These are phyloP conservation scores for Portevinia maculata DNA, from an alignment of 2,888 invertebrate genomes.

Conservation along the genomic window DNA sequence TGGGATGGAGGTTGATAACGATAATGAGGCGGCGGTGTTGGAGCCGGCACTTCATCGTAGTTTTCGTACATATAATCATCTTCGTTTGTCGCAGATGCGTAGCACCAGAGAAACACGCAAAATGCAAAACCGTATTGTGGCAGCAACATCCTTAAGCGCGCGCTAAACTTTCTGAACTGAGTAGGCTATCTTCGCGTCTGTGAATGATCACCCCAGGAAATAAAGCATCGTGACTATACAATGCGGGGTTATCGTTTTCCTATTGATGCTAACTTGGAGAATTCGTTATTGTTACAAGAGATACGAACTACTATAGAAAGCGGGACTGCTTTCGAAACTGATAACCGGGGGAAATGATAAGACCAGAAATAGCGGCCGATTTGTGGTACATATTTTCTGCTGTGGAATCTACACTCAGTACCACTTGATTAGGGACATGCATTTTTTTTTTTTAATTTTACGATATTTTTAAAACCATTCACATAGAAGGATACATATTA, in stretches of 20 bases:
- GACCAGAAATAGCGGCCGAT: no score
- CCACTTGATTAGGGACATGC: no score
- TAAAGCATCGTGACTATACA: conserved; percentile 12
- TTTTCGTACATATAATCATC: conserved; percentile 29
- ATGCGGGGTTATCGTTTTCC: conserved; percentile 21
- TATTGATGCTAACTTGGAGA: neutral
- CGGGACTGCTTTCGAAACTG: neutral
- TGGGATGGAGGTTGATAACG: conserved; percentile 26
- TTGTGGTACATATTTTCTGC: no score
- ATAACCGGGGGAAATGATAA: conserved; percentile 6
- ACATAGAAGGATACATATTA: no score
- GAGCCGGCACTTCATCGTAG: conserved; percentile 27
- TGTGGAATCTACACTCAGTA: no score
- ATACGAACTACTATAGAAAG: neutral
- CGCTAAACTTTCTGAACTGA: conserved; percentile 15
- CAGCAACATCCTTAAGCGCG: conserved; percentile 25
- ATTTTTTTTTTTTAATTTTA: no score
- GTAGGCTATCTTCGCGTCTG: neutral
- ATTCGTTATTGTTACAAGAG: neutral
- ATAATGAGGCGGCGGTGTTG: conserved; percentile 1
- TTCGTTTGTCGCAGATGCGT: conserved; percentile 4
- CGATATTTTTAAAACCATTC: no score
- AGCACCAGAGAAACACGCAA: conserved; percentile 2
- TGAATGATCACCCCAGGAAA: conserved; percentile 1
- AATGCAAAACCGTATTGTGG: neutral